Evolutionary conservation across 2,797 vertebrate genomes (phyloP).

Genomic region (Stomatorhinus walkeri): DNA sequence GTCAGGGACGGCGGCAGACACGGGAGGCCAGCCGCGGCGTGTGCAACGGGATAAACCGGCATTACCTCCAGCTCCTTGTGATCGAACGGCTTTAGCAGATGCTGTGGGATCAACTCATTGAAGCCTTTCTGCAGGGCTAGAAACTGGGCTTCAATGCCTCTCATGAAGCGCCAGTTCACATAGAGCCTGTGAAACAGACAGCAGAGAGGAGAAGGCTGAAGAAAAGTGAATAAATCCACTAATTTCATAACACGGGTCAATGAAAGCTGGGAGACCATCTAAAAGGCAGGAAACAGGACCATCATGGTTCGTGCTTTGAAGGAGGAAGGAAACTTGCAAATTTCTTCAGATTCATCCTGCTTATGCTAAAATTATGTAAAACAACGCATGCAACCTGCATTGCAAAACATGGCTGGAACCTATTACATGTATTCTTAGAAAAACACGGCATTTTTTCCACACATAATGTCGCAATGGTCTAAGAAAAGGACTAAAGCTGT

Average conservation of each 20-base stretch:
- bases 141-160: conserved; percentile 95
- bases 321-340: background rate
- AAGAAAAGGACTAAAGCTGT: background rate
- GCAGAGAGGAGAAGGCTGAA: background rate
- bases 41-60: background rate
- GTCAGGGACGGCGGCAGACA: background rate
- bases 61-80: conserved; percentile 94
- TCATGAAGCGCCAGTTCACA: conserved; percentile 97
- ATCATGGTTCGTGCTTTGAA: background rate
- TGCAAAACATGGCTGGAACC: background rate
- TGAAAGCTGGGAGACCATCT: background rate
- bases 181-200: conserved; percentile 66
- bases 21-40: background rate
- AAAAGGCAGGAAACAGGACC: background rate
- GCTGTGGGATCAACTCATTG: conserved; percentile 91
- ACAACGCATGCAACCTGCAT: background rate
- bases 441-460: background rate
- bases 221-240: background rate
- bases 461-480: background rate
- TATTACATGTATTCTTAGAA: background rate
- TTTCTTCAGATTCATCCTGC: background rate
- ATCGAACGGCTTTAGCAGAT: conserved; percentile 92
- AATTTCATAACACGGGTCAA: background rate
- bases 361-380: background rate
- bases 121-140: conserved; percentile 93